Conservation (phyloP, 2,113 vertebrate genomes). For the Rhea pennata region DNA sequence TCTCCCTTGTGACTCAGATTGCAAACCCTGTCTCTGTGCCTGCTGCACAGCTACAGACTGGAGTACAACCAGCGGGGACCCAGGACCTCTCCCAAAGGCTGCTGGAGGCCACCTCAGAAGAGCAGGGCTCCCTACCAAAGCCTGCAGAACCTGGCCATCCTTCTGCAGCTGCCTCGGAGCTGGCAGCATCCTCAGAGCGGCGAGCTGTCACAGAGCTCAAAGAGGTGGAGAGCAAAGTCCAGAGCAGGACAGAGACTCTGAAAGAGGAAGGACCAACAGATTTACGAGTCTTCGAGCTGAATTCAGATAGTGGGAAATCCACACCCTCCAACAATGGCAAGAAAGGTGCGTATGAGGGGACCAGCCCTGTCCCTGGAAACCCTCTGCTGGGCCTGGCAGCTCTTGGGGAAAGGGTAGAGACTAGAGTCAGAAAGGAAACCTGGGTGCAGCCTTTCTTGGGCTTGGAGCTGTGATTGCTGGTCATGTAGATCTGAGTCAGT, state of each 20-base stretch:
- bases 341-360: conserved; percentile 84
- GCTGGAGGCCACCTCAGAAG: conserved; percentile 70
- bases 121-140: conserved; percentile 62
- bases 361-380: background rate
- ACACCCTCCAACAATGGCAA: conserved; percentile 97
- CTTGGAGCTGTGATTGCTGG: background rate
- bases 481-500: too few relatives aligned
- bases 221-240: conserved; percentile 59
- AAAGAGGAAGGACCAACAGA: conserved; percentile 90
- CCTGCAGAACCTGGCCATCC: conserved; percentile 45
- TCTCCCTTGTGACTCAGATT: conserved; percentile 91
- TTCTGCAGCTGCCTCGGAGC: background rate
- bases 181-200: background rate
- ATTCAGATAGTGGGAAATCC: conserved; percentile 97
- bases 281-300: conserved; percentile 94
- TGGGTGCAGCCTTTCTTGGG: background rate
- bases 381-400: background rate
- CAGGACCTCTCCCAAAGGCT: conserved; percentile 66
- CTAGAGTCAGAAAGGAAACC: too few relatives aligned
- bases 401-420: background rate
- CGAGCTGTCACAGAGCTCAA: background rate
- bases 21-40: conserved; percentile 72
- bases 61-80: background rate
- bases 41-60: conserved; percentile 49
- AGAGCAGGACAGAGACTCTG: conserved; percentile 75